phyloP scores from a whole-genome alignment of 2,797 vertebrate species.

The Arctocebus calabarensis region DNA sequence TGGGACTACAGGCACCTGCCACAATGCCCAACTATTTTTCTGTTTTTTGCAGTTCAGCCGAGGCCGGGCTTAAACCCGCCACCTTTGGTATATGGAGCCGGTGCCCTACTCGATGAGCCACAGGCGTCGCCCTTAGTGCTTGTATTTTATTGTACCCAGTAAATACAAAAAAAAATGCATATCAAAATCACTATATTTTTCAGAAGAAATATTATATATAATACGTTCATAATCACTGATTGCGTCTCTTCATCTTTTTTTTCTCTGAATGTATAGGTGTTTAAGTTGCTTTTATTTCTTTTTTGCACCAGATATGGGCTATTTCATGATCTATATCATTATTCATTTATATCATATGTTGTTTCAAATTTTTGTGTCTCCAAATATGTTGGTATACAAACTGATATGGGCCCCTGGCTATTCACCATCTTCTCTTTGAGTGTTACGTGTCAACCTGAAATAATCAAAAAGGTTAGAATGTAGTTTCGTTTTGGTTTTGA shows the following conservation, averaged over 20 bases:
- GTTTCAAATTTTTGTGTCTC: slow-evolving; percentile 89
- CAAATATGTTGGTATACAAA: slow-evolving; percentile 91
- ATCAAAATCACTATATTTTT: background rate
- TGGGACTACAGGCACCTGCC: no score
- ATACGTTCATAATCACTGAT: background rate
- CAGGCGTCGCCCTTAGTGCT: background rate
- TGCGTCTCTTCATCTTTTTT: slow-evolving; percentile 71
- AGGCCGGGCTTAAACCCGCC: no score
- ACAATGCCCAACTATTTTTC: no score
- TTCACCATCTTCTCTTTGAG: slow-evolving; percentile 79
- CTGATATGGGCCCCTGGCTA: slow-evolving; percentile 89
- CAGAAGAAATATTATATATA: background rate
- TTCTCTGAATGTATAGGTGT: slow-evolving; percentile 50
- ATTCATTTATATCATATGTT: slow-evolving; percentile 13
- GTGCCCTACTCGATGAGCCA: no score
- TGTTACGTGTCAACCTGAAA: background rate
- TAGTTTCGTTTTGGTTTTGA: no score
- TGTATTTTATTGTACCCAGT: background rate
- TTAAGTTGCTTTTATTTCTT: background rate
- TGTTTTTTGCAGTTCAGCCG: no score
- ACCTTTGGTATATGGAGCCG: no score
- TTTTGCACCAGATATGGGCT: slow-evolving; percentile 43
- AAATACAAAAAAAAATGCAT: background rate
- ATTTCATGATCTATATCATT: slow-evolving; percentile 88
- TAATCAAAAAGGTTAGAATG: background rate